Conservation (phyloP, 2,888 invertebrate genomes). For the Agrotis exclamationis region DNA sequence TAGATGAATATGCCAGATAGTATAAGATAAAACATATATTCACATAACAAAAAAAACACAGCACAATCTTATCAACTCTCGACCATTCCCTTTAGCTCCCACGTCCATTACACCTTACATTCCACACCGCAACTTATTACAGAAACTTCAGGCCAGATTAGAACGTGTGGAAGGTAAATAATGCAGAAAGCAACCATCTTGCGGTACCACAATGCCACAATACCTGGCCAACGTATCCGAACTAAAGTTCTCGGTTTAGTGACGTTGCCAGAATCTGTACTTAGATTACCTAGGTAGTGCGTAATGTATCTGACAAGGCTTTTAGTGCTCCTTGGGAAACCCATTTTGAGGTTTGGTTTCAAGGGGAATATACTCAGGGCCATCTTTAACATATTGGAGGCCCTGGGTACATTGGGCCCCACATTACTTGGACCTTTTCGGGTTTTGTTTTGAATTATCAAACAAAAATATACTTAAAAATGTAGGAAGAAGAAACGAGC, state of each 20-base stretch:
- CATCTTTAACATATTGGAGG: no score
- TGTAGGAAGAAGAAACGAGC: no score
- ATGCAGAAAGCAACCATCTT: constrained; percentile 22
- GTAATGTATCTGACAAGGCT: constrained; percentile 16
- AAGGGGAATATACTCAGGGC: no score
- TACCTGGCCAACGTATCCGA: constrained; percentile 7
- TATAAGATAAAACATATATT: background rate
- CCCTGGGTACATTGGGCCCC: no score
- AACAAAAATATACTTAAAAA: no score
- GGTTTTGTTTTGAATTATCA: no score
- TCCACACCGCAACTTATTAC: constrained; percentile 25
- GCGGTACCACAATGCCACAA: constrained; percentile 5
- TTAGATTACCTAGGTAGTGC: constrained; percentile 3
- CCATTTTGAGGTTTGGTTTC: constrained; percentile 6
- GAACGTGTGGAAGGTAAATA: constrained; percentile 22
- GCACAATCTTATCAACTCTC: background rate
- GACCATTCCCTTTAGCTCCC: background rate
- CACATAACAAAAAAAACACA: background rate
- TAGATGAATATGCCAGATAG: background rate
- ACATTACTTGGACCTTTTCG: no score
- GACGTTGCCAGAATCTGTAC: constrained; percentile 34
- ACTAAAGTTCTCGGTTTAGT: constrained; percentile 25
- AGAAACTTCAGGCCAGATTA: constrained; percentile 22
- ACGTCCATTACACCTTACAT: background rate
- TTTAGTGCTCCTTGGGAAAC: background rate